phyloP scores from a whole-genome alignment of 2,113 vertebrate species.

The Daphoenositta chrysoptera region DNA sequence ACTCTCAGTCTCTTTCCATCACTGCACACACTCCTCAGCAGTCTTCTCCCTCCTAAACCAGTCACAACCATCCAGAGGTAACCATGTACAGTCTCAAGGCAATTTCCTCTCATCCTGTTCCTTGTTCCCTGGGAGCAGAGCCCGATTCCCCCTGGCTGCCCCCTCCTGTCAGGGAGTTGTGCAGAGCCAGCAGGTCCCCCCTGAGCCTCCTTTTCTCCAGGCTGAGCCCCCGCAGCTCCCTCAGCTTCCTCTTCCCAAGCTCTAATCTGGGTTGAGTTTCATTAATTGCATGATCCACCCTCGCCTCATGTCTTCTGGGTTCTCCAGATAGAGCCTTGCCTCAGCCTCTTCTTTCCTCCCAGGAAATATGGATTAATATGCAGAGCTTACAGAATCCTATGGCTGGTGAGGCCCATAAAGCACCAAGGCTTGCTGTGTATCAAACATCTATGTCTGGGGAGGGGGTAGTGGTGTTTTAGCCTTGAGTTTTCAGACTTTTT shows the following conservation, averaged over 20 bases:
- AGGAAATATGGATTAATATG: not conserved
- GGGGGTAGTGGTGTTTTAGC: not conserved
- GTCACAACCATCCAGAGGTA: not conserved
- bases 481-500: not conserved
- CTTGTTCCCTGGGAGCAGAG: not conserved
- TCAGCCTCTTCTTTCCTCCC: not conserved
- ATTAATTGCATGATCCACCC: not conserved
- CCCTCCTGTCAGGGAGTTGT: not conserved
- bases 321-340: not conserved
- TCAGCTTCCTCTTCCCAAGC: not conserved
- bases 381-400: not conserved
- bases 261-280: not conserved
- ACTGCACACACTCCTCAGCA: not conserved
- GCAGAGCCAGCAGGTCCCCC: not conserved
- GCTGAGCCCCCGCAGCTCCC: not conserved
- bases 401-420: not conserved
- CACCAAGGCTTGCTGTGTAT: not conserved
- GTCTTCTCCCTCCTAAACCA: not conserved
- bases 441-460: not conserved
- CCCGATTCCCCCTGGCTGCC: not conserved
- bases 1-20: not conserved
- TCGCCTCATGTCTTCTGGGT: not conserved
- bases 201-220: not conserved
- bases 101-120: accelerated
- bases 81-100: not conserved